Conservation (phyloP, 2,113 vertebrate species). For the Brachyhypopomus gauderio region DNA sequence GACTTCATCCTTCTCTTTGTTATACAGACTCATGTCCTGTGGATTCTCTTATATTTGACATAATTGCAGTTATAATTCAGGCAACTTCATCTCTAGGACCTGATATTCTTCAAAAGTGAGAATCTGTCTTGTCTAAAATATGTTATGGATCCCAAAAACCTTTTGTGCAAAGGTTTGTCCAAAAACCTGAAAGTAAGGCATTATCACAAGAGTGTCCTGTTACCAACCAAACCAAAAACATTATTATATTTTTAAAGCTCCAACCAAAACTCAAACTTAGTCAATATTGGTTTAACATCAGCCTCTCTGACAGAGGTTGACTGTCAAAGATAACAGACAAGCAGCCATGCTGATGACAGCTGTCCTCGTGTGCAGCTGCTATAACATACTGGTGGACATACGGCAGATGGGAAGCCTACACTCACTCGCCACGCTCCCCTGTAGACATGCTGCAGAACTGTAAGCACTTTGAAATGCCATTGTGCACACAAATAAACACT, state of each 20-base stretch:
- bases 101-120: no score
- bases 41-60: no score
- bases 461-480: background rate
- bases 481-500: no score
- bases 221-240: background rate
- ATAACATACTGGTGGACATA: constrained; percentile 31
- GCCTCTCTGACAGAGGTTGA: background rate
- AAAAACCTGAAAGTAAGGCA: background rate
- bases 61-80: no score
- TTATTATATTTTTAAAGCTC: no score
- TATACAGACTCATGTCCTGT: no score
- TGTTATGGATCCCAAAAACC: no score
- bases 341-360: constrained; percentile 38
- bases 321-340: constrained; percentile 20
- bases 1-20: no score
- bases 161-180: no score
- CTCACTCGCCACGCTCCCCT: background rate
- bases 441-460: constrained; percentile 31
- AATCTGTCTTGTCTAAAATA: no score
- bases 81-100: no score
- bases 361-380: constrained; percentile 1
- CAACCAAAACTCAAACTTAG: constrained; percentile 31
- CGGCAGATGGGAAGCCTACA: constrained; percentile 15
- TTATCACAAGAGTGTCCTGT: background rate
- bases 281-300: constrained; percentile 25